Evolutionary conservation across 1,140 invertebrate species (phyloP).

Genomic region (Campodea augens): DNA sequence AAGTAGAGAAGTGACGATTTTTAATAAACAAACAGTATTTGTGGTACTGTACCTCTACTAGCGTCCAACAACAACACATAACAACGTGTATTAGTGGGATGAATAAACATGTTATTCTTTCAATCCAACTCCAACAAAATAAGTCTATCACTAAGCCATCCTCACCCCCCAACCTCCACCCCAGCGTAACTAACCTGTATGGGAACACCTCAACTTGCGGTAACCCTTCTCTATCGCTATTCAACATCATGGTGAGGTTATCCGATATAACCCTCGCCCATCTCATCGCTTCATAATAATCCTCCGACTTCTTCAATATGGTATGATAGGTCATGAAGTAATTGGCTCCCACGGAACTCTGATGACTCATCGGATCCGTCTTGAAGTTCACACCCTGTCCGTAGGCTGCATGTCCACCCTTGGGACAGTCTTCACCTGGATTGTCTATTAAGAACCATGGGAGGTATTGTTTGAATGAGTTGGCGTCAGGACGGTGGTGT

Average conservation of each 20-base stretch:
- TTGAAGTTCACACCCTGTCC: too few relatives aligned
- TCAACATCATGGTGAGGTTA: conserved; percentile 63
- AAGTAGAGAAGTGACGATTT: too few relatives aligned
- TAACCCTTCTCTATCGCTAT: conserved; percentile 27
- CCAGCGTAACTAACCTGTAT: conserved; percentile 41
- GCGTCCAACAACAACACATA: too few relatives aligned
- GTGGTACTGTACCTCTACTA: too few relatives aligned
- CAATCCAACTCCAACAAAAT: too few relatives aligned
- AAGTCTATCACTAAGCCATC: too few relatives aligned
- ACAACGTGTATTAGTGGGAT: too few relatives aligned
- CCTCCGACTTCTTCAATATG: conserved; percentile 71
- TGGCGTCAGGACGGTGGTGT: conserved; percentile 35
- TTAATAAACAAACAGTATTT: too few relatives aligned
- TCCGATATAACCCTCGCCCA: conserved; percentile 55
- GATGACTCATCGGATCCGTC: too few relatives aligned
- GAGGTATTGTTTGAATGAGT: conserved; percentile 60
- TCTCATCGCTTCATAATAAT: conserved; percentile 78
- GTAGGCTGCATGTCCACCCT: conserved; percentile 72
- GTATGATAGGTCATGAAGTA: conserved; percentile 95
- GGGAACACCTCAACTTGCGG: conserved; percentile 70
- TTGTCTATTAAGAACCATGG: conserved; percentile 81
- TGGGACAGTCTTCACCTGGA: conserved; percentile 58
- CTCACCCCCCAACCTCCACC: too few relatives aligned
- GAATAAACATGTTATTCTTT: too few relatives aligned
- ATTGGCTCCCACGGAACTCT: conserved; percentile 45